Evolutionary conservation across 1,140 invertebrate species (phyloP), one percentile per base, ranked within the genome.

Genomic region (Papilio dardanus): DNA sequence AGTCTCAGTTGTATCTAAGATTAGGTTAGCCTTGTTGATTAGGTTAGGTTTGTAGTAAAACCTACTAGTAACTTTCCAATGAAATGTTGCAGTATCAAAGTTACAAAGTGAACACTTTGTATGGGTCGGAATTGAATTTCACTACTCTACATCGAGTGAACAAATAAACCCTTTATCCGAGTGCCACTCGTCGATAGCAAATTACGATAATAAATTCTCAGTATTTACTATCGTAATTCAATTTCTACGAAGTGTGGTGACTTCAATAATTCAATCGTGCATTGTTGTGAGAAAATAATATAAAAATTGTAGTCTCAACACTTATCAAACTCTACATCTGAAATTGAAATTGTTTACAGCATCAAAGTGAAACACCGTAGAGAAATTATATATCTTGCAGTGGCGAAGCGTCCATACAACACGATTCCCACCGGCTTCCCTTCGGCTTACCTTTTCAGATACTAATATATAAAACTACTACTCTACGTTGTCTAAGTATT

Each of bases 151-250:
- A 62, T 28, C 12, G 24, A 62, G 24, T 62, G 16, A 62, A 62
- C 24, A 62, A 28, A 62, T 28, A 28, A 28, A 5, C 54, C 8
- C 21, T 30, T 62, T 62, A 14, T 12, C 54, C 54, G 24, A 62
- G 54, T 62, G 10, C 54, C 54, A 58, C 54, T 62, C 10, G 54
- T 30, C 24, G 54, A 62, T 62, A 62, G 54, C 54, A 28, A 62
- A 62, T 62, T 62, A 62, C 54, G 54, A 62, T 62, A 62, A 14
- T 62, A 14, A 62, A 62, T 62, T 62, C 54, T 62, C 2, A 62
- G 54, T 28, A 62, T 28, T 54, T 14, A 14, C 21, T 62, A 62
- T 62, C 54, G 12, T 30, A 28, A 62, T 62, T 62, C 24, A 3
- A 62, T 62, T 30, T 62, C 24, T 62, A 10, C 54, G 24, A 62